phyloP scores from a whole-genome alignment of 1,140 invertebrate species.

The Adoxophyes honmai region DNA sequence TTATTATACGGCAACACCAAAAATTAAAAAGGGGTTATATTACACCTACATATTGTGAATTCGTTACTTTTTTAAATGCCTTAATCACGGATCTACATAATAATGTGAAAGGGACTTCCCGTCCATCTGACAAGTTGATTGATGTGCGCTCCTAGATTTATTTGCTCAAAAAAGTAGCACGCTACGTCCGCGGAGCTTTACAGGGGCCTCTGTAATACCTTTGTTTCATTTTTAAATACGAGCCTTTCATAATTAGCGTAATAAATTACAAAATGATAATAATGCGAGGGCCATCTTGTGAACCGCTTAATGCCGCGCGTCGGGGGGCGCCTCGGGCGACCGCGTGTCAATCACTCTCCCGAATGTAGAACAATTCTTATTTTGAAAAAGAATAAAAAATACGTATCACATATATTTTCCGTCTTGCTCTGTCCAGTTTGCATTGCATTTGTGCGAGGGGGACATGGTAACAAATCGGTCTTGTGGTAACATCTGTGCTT shows the following conservation, averaged over 20 bases:
- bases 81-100: conserved; percentile 73
- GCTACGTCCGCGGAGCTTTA: conserved; percentile 62
- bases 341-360: conserved; percentile 72
- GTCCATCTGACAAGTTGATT: conserved; percentile 71
- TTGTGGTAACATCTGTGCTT: conserved; percentile 73
- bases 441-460: conserved; percentile 33
- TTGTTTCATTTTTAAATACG: conserved; percentile 71
- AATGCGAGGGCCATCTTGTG: conserved; percentile 69
- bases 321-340: conserved; percentile 66
- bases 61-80: conserved; percentile 62
- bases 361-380: conserved; percentile 75
- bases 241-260: conserved; percentile 72
- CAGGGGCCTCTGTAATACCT: conserved; percentile 52
- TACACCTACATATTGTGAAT: conserved; percentile 47
- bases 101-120: conserved; percentile 65
- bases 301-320: conserved; percentile 63
- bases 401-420: conserved; percentile 62
- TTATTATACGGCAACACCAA: background rate
- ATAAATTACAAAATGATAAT: conserved; percentile 77
- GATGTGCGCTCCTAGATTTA: conserved; percentile 72
- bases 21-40: conserved; percentile 45
- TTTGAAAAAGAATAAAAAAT: conserved; percentile 73
- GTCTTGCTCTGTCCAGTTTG: conserved; percentile 38
- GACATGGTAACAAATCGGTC: conserved; percentile 50
- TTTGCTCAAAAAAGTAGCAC: conserved; percentile 66